Percentiles rank a stretch among this genome's conserved stretches.
phyloP scores from a whole-genome alignment of 2,797 vertebrate genomes.

The Pristis pectinata region DNA sequence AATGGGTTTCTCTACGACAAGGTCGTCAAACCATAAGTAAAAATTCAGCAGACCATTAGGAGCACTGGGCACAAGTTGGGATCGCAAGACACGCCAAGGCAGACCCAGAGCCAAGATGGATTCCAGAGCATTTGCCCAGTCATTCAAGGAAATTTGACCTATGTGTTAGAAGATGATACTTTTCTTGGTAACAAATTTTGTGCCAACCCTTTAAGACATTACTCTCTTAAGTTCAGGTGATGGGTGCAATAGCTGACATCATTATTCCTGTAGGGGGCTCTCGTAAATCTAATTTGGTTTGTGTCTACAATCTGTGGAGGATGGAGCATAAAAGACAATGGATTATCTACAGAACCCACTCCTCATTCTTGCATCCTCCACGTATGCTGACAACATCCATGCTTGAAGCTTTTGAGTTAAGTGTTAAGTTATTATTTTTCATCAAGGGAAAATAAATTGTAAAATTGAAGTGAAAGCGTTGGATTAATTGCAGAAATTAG shows the following conservation, averaged over 20 bases:
- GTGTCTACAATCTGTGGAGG: not conserved
- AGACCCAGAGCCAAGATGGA: constrained; percentile 68
- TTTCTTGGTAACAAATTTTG: not conserved
- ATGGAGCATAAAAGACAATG: not conserved
- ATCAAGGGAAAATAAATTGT: not conserved
- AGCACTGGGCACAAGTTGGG: constrained; percentile 65
- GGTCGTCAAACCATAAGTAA: constrained; percentile 70
- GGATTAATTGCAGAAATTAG: not conserved
- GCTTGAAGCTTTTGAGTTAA: not conserved
- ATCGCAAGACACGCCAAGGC: constrained; percentile 80
- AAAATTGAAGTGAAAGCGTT: not conserved
- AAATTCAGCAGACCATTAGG: constrained; percentile 64
- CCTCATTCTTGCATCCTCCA: not conserved
- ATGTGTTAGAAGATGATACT: constrained; percentile 7
- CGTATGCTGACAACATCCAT: not conserved
- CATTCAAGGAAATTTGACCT: constrained; percentile 70
- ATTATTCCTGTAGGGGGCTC: not conserved
- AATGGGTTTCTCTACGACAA: constrained; percentile 68
- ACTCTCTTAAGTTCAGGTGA: not conserved
- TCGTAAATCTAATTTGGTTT: not conserved
- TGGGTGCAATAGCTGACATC: not conserved
- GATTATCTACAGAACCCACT: not conserved
- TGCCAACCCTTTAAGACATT: not conserved
- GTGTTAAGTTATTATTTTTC: not conserved
- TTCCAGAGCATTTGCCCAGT: constrained; percentile 77